These are phyloP conservation scores for Tachystola acroxantha DNA, from an alignment of 2,888 invertebrate genomes.

Conservation along the genomic window DNA sequence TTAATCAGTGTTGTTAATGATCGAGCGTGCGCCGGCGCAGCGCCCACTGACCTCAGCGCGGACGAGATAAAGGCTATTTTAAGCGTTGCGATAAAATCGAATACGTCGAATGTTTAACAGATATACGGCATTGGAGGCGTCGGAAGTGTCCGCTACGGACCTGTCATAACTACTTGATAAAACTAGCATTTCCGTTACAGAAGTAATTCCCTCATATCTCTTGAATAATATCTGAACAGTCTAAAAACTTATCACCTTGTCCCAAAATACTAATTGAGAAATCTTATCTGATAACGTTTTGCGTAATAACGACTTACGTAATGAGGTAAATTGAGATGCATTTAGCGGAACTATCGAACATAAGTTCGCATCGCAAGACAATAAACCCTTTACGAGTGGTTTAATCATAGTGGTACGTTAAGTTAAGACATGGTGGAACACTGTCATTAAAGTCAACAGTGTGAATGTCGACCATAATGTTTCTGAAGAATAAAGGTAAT, in stretches of 20 bases:
- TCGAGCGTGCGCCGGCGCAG: slow-evolving; percentile 52
- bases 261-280: neutral
- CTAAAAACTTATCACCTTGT: neutral
- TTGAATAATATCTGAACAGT: neutral
- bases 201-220: slow-evolving; percentile 2
- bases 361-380: no score
- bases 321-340: neutral
- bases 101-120: slow-evolving; percentile 61
- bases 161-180: slow-evolving; percentile 33
- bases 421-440: no score
- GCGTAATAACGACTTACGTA: neutral
- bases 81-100: slow-evolving; percentile 65
- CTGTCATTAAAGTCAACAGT: no score
- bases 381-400: no score
- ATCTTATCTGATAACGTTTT: slow-evolving; percentile 1
- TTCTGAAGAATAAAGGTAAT: neutral
- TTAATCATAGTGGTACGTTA: no score
- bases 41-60: slow-evolving; percentile 71
- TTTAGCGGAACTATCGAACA: no score
- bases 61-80: slow-evolving; percentile 74
- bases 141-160: slow-evolving; percentile 49
- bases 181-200: slow-evolving; percentile 23
- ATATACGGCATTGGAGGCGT: slow-evolving; percentile 62
- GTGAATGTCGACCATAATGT: no score
- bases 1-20: slow-evolving; percentile 59